Conservation (phyloP, 2,888 invertebrate genomes). For the Octonoba sinensis region DNA sequence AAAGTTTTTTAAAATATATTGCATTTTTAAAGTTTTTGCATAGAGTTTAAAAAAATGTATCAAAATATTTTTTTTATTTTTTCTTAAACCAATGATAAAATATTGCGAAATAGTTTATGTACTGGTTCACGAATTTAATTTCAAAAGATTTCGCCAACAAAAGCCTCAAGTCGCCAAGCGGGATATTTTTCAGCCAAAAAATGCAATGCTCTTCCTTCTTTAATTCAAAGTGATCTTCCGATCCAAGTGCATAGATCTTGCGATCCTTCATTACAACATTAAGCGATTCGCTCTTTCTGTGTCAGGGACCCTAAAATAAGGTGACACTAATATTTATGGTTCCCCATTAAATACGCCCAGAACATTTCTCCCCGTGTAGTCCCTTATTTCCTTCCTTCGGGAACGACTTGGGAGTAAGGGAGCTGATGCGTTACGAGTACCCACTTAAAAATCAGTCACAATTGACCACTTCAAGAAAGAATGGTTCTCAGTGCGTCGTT, state of each 20-base stretch:
- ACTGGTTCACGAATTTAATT: no score
- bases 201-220: background rate
- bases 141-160: no score
- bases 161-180: no score
- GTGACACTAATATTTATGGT: constrained; percentile 61
- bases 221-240: constrained; percentile 45
- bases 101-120: no score
- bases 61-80: no score
- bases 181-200: background rate
- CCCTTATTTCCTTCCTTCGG: constrained; percentile 7
- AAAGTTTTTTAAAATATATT: no score
- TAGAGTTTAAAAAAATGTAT: no score
- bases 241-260: constrained; percentile 39
- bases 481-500: background rate
- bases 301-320: constrained; percentile 55
- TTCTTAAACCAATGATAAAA: no score
- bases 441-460: constrained; percentile 21
- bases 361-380: constrained; percentile 17
- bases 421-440: constrained; percentile 11
- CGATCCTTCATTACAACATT: constrained; percentile 39
- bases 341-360: constrained; percentile 30
- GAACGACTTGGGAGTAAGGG: constrained; percentile 19
- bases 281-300: constrained; percentile 25
- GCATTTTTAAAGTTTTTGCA: no score
- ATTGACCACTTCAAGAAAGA: background rate